Base-by-base conservation (phyloP, 2,797 vertebrate genomes). In the Hoplostethus atlanticus region DNA sequence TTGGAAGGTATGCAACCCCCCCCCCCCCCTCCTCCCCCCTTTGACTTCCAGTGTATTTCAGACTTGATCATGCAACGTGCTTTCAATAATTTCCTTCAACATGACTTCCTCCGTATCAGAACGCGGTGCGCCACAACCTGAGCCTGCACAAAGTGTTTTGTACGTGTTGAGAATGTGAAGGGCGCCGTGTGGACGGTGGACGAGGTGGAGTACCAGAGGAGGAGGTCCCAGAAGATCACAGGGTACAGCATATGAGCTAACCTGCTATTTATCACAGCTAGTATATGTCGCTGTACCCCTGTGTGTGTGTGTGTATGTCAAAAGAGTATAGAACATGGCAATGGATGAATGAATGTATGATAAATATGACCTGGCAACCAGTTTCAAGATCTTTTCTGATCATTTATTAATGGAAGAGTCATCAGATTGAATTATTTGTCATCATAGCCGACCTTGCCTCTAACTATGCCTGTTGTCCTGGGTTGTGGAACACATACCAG, bases 131-230 rank as follows among this genome's bases (percentile, higher is more conserved):
- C 52, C 90, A 93, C 90, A 93, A 92, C 86, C 81, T 93, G 78
- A 93, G 92, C 64, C 84, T 93, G 58, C 92, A 93, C 89, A 21
- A 21, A 92, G 84, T 93, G 92, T 47, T 98, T 98, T 90, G 96
- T 98, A 91, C 96, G 97, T 46, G 96, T 98, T 90, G 97, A 98
- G 95, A 98, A 98, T 76, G 95, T 97, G 92, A 98, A 98, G 93
- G 97, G 97, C 57, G 97, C 97, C 21, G 97, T 98, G 82, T 98
- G 97, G 97, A 98, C 96, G 64, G 97, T 98, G 91, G 97, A 98
- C 69, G 97, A 98, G 94, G 91, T 94, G 89, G 97, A 98, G 80
- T 98, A 96, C 93, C 97, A 97, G 92, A 96, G 96, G 93, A 95
- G 97, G 94, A 96, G 97, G 89, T 97, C 97, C 84, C 97, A 98